These are phyloP conservation scores for Rhodinocichla rosea DNA, from an alignment of 2,113 vertebrate genomes.

Conservation along the genomic window DNA sequence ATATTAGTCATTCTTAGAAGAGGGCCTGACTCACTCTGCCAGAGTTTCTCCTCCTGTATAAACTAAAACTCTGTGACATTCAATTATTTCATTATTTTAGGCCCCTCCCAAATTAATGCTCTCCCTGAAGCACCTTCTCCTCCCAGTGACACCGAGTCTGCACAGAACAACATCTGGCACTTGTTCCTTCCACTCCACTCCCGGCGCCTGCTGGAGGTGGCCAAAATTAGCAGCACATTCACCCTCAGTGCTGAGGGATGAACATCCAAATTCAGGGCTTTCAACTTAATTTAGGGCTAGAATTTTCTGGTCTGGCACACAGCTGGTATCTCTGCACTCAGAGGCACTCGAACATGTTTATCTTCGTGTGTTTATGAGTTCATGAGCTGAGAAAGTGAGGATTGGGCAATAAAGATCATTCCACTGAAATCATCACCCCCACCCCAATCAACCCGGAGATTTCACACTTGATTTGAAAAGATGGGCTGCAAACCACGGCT, in stretches of 20 bases:
- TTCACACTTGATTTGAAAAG: background rate
- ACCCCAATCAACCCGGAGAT: background rate
- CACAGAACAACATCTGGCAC: constrained; percentile 11
- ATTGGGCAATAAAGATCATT: background rate
- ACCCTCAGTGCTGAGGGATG: background rate
- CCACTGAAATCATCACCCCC: background rate
- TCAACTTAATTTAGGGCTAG: background rate
- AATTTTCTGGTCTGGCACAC: background rate
- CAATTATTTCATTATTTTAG: constrained; percentile 37
- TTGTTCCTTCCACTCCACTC: background rate
- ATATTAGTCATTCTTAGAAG: constrained; percentile 53
- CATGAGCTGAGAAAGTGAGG: background rate
- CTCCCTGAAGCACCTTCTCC: constrained; percentile 38
- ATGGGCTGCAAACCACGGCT: background rate
- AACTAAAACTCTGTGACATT: constrained; percentile 16
- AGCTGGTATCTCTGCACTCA: background rate
- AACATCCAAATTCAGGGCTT: background rate
- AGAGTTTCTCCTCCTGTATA: constrained; percentile 17
- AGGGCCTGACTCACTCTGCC: constrained; percentile 38
- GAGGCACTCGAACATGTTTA: background rate
- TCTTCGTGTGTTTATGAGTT: background rate
- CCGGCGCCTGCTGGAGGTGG: background rate
- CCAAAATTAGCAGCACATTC: background rate
- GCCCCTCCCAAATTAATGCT: constrained; percentile 4
- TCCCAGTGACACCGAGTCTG: constrained; percentile 52